Conservation (phyloP, 2,113 vertebrate genomes). For the Stigmatopora argus region DNA sequence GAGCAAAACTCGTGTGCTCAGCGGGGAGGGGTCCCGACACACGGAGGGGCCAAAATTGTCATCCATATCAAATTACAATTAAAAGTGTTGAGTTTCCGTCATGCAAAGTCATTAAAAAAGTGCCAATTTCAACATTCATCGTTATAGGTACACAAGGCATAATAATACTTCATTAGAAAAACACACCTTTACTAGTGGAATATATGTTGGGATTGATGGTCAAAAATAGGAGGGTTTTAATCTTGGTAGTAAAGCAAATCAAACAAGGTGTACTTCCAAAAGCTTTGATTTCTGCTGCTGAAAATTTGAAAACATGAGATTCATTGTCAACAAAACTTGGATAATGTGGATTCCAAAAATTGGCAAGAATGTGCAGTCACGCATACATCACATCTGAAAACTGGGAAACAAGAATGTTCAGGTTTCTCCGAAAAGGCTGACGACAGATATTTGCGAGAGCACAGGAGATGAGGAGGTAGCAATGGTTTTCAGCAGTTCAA, state of each 20-base stretch:
- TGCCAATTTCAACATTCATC: no score
- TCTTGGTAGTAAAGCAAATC: conserved; percentile 5
- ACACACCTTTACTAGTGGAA: not conserved
- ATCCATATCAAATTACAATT: no score
- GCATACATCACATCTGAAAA: conserved; percentile 8
- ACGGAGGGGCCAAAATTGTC: no score
- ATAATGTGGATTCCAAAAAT: not conserved
- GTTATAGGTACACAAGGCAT: not conserved
- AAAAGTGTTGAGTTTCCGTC: no score
- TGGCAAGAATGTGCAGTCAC: conserved; percentile 5
- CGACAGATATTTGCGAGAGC: conserved; percentile 47
- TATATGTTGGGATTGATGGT: not conserved
- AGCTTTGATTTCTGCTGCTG: conserved; percentile 3
- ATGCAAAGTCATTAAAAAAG: not conserved
- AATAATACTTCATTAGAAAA: not conserved
- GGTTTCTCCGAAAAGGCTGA: not conserved
- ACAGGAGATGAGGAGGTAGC: conserved; percentile 62
- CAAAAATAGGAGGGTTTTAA: conserved; percentile 10
- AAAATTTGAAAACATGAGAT: conserved; percentile 8
- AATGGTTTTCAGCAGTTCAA: conserved; percentile 86
- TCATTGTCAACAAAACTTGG: not conserved
- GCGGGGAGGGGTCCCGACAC: conserved; percentile 10
- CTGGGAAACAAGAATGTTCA: not conserved
- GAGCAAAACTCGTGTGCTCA: conserved; percentile 18
- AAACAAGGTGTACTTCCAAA: not conserved